Evolutionary conservation across 1,140 invertebrate genomes (phyloP).

Genomic region (Tetragnatha versicolor): DNA sequence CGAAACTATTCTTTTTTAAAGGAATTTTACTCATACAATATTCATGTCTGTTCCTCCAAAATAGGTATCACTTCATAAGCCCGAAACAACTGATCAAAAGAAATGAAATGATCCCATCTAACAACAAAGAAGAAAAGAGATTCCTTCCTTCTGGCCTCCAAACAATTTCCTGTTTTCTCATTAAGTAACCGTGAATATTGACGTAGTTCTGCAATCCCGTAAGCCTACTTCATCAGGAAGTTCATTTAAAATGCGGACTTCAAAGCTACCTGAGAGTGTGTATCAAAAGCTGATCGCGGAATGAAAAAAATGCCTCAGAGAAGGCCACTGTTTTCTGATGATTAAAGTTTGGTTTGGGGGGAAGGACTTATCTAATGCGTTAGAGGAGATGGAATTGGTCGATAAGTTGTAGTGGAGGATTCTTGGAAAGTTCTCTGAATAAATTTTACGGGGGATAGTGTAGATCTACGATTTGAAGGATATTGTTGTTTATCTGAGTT

Average conservation of each 20-base stretch:
- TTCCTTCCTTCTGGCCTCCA: not conserved
- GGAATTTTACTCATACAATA: too few species aligned
- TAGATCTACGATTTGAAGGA: too few species aligned
- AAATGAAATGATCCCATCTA: not conserved
- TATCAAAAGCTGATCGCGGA: constrained; percentile 5
- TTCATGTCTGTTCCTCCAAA: too few species aligned
- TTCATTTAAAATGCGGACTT: not conserved
- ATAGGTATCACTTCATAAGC: too few species aligned
- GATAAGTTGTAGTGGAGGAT: too few species aligned
- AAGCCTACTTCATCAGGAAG: not conserved
- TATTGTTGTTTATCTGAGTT: too few species aligned
- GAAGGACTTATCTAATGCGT: too few species aligned
- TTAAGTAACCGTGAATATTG: not conserved
- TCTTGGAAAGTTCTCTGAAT: too few species aligned
- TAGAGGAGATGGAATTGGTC: too few species aligned
- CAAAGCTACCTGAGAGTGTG: constrained; percentile 16
- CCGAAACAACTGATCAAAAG: constrained; percentile 1
- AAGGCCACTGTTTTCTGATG: not conserved
- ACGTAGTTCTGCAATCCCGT: not conserved
- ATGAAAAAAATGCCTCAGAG: not conserved
- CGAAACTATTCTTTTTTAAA: too few species aligned
- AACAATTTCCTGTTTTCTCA: constrained; percentile 32
- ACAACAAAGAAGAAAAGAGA: constrained; percentile 9
- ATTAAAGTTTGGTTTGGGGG: too few species aligned
- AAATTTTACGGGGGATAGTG: too few species aligned